phyloP scores from a whole-genome alignment of 1,140 invertebrate genomes.

The Bombus fervidus region DNA sequence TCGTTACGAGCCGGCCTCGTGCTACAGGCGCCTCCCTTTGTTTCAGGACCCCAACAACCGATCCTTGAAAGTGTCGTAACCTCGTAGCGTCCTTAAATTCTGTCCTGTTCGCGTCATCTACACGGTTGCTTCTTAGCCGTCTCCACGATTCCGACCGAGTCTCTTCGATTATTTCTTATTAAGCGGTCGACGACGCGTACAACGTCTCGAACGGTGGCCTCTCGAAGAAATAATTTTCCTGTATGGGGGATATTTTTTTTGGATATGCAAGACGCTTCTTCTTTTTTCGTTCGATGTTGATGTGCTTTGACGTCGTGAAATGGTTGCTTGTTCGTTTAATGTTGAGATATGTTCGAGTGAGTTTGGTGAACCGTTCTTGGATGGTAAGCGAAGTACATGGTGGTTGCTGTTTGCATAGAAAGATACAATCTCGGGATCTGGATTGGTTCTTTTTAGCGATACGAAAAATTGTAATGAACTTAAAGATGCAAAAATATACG shows the following conservation, averaged over 20 bases:
- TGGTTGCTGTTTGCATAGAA: background rate
- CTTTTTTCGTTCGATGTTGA: background rate
- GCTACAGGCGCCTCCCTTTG: slow-evolving; percentile 57
- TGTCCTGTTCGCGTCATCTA: slow-evolving; percentile 19
- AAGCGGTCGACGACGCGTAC: background rate
- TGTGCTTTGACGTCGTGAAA: background rate
- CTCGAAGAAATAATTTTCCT: background rate
- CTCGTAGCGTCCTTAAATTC: slow-evolving; percentile 45
- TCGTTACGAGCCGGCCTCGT: slow-evolving; percentile 35
- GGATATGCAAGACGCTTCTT: background rate
- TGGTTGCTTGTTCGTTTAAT: background rate
- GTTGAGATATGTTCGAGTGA: background rate
- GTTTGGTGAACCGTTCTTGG: background rate
- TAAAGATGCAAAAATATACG: background rate
- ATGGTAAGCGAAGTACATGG: background rate
- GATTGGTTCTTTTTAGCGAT: background rate
- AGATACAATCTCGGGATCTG: too few species aligned
- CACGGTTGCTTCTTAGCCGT: background rate
- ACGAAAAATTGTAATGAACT: background rate
- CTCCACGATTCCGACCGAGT: background rate
- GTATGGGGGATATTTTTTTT: background rate
- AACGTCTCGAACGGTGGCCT: background rate
- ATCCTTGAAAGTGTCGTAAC: slow-evolving; percentile 54
- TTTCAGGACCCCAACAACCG: slow-evolving; percentile 50
- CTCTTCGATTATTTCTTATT: background rate